Base-by-base conservation (phyloP, 2,113 vertebrate species). In the Malurus melanocephalus region DNA sequence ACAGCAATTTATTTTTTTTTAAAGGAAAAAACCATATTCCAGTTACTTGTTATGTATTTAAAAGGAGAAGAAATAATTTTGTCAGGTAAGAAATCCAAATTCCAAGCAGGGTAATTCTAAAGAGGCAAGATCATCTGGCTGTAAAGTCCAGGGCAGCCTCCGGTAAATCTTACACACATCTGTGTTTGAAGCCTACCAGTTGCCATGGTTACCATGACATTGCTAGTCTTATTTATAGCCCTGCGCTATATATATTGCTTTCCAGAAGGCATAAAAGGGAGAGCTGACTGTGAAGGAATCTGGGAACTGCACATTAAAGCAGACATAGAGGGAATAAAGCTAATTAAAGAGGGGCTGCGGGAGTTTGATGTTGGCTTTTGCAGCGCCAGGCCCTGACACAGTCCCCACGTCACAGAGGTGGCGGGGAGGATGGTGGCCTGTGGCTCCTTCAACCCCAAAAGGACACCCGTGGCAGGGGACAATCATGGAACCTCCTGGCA, bases 221-320 rank as follows among this genome's bases (percentile, higher is more conserved):
- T 93, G 95, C 83, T 87, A 95, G 93, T 95, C 95, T 96, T 97
- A 97, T 97, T 97, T 97, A 97, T 97, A 97, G 95, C 81, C 52
- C 64, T 94, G 93, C 0, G 42, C 95, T 97, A 95, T 96, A 96
- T 97, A 96, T 95, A 94, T 92, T 87, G 82, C 96, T 95, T 92
- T 97, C 91, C 87, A 95, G 90, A 96, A 97, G 92, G 85, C 93
- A 96, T 90, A 92, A 95, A 93, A 96, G 93, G 92, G 83, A 94
- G 88, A 86, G 93, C 94, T 91, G 94, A 89, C 96, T 96, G 93
- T 91, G 95, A 93, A 93, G 96, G 92, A 96, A 95, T 95, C 94
- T 94, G 89, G 93, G 73, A 91, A 38, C 20, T 43, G 90, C 94
- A 73, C 67, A 87, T 67, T 93, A 84, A 64, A 92, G 93, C n/a